Evolutionary conservation across 2,888 invertebrate species (phyloP).

Genomic region (Strigamia maritima): DNA sequence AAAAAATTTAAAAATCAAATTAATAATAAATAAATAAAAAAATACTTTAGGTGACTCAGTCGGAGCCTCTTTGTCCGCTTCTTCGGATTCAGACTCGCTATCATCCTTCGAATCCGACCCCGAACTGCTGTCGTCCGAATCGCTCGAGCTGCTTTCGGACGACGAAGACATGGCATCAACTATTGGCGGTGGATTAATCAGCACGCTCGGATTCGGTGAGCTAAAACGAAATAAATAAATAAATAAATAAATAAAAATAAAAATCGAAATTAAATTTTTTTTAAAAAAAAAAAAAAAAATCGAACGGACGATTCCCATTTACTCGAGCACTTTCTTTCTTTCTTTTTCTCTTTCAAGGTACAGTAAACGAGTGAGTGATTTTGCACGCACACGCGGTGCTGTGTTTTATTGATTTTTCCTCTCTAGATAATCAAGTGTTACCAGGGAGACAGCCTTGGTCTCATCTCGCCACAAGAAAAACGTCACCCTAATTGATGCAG

Average conservation of each 20-base stretch:
- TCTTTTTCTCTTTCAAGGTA: too few species aligned
- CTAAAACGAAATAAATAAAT: constrained; percentile 24
- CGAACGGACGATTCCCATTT: background rate
- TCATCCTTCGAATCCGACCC: constrained; percentile 41
- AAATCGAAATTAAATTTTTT: background rate
- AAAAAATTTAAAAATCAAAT: background rate
- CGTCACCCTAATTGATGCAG: background rate
- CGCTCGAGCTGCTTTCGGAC: constrained; percentile 42
- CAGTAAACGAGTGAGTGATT: background rate
- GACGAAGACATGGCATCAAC: constrained; percentile 38
- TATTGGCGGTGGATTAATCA: constrained; percentile 39
- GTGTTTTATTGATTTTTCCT: constrained; percentile 19
- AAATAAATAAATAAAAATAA: background rate
- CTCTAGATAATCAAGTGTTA: background rate
- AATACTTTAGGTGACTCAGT: constrained; percentile 30
- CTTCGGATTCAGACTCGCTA: constrained; percentile 39
- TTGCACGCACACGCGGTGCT: background rate
- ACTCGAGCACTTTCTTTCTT: background rate
- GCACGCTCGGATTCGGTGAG: constrained; percentile 33
- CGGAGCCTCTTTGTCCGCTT: constrained; percentile 9
- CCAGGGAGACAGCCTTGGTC: background rate
- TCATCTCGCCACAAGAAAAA: background rate
- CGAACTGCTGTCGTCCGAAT: constrained; percentile 40
- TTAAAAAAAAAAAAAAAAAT: background rate
- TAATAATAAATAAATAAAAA: background rate